Evolutionary conservation across 2,113 vertebrate genomes (phyloP), one percentile per base, ranked within the genome.

Genomic region (Sander lucioperca): DNA sequence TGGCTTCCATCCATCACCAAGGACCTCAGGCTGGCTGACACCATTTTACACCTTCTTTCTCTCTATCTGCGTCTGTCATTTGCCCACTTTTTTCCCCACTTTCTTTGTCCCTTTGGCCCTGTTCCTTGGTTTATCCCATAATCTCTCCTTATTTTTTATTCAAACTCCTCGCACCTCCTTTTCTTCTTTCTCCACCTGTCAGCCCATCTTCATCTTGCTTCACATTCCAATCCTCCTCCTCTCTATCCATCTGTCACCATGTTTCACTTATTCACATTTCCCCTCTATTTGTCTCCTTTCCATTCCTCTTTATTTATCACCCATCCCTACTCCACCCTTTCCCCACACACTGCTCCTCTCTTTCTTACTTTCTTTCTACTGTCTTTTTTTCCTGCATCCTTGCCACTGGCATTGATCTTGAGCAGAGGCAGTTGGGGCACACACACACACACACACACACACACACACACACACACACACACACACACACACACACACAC

Each of bases 1-100:
- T 74, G 87, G 53, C 69, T 83, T 75, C 68, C 62, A 82, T 90
- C 82, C 67, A 84, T 91, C 86, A 88, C 53, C 39, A 8, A 16
- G 61, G 75, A 73, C 84, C 84, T 56, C 39, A 12, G 66, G 73
- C 76, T 59, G 79, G 53, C 79, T 77, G 67, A 76, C 78, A 71
- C 61, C 56, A 62, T 79, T 80, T 80, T 58, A 51, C 80, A 54
- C 74, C 48, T 61, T 75, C 18, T 68, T 30, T 72, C 77, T 70
- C 56, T 45, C 53, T 54, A 3, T 82, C 51, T 3, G 9, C 63
- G 18, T 57, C 6, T 19, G 10, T 80, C 12, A 43, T 48, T 63
- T 62, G 2, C 27, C 13, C 12, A 33, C 11, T n/a, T n/a, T n/a
- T n/a, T n/a, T n/a, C n/a, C n/a, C n/a, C n/a, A n/a, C n/a, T n/a